Base-by-base conservation (phyloP, 2,888 invertebrate genomes). In the Halictus quadricinctus region DNA sequence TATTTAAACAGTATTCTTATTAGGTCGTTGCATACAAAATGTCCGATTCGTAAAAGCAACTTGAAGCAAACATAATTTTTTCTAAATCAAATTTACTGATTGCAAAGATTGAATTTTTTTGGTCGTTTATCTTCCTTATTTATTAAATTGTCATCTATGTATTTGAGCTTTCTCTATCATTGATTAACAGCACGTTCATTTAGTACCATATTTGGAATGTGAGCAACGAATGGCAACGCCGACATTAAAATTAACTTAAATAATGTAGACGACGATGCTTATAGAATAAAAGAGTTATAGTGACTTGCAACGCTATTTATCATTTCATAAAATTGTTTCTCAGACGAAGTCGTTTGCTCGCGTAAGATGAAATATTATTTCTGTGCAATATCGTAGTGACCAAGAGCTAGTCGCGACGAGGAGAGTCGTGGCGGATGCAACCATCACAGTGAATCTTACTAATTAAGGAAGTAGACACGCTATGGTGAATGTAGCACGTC, bases 391-490 rank as follows among this genome's bases (percentile, higher is more conserved):
- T 43, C 69, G 21, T n/a, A 50, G 15, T 76, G 58, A 72, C 21
- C 36, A 36, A 78, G 18, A 75, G 25, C 12, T 25, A 76, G 82
- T 25, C 15, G 25, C 21, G 43, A 81, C 41, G 73, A 73, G 48
- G 12, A 73, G 48, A 60, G 29, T 76, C 41, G n/a, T 48, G 29
- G 69, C 54, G 54, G 69, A 81, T 76, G 69, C 69, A 69, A 81
- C 75, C 46, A 75, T 25, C 66, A 60, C 36, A 54, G 36, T 77
- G 69, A 72, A 73, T 73, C 79, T 50, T 64, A 41, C 50, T 81
- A 85, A 85, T 85, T 84, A 85, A 83, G 85, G 79, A 85, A 83
- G 84, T 76, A 84, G 82, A 81, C 69, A 70, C 76, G 84, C 58
- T 83, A 76, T 70, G 76, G 46, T 79, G 79, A 76, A 83, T 83